These are phyloP conservation scores for Chrysotoxum bicinctum DNA, from an alignment of 2,888 invertebrate species.

Conservation along the genomic window DNA sequence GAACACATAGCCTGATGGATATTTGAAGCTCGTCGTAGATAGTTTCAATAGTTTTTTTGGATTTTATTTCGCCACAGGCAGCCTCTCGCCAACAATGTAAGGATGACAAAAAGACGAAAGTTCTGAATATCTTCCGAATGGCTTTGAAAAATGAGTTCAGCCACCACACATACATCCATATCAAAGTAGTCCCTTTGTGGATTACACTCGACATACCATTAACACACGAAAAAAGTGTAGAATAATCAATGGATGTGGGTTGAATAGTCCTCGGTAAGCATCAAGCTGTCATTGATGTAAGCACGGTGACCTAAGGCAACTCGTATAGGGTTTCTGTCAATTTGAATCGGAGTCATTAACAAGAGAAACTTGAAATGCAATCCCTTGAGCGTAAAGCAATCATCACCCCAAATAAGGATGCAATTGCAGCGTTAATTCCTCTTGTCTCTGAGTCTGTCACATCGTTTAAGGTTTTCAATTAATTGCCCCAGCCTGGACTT, in stretches of 20 bases:
- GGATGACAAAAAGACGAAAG: conserved; percentile 23
- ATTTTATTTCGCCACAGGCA: conserved; percentile 20
- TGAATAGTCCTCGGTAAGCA: conserved; percentile 6
- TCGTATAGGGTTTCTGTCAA: conserved; percentile 13
- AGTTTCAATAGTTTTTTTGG: conserved; percentile 4
- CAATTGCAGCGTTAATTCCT: conserved; percentile 44
- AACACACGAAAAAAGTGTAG: conserved; percentile 10
- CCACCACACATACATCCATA: background rate
- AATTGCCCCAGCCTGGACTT: conserved; percentile 35
- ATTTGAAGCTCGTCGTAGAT: conserved; percentile 19
- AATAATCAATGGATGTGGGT: conserved; percentile 11
- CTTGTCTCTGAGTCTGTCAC: conserved; percentile 18
- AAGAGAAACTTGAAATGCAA: conserved; percentile 6
- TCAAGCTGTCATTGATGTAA: conserved; percentile 20
- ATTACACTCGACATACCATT: conserved; percentile 18
- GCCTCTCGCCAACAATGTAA: conserved; percentile 22
- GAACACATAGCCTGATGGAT: conserved; percentile 47
- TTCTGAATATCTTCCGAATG: background rate
- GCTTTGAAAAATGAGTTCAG: conserved; percentile 26
- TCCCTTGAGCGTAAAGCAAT: conserved; percentile 22
- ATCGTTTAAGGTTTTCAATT: conserved; percentile 51
- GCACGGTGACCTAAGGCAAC: background rate
- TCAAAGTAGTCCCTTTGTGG: background rate
- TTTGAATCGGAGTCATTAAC: conserved; percentile 30
- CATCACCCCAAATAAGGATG: conserved; percentile 25